These are phyloP conservation scores for Desoria tigrina DNA, from an alignment of 2,888 invertebrate genomes.

Conservation along the genomic window DNA sequence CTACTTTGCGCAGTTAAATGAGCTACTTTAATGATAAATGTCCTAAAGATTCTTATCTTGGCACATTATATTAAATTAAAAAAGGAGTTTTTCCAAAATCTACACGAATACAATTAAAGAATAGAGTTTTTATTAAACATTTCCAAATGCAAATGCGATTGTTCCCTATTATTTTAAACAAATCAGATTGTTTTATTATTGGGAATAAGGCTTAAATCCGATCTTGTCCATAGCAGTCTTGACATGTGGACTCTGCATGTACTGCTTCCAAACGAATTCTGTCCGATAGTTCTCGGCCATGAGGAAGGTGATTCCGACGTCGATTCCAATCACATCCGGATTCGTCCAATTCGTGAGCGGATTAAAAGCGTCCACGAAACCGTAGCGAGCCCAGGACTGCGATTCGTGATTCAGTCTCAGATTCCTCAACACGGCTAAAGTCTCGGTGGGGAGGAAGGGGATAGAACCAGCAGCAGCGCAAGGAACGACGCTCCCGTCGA, in stretches of 20 bases:
- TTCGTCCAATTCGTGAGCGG: slow-evolving; percentile 47
- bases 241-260: slow-evolving; percentile 45
- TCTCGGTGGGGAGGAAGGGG: slow-evolving; percentile 47
- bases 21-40: too few relatives aligned
- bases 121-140: too few relatives aligned
- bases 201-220: slow-evolving; percentile 29
- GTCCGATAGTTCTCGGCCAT: slow-evolving; percentile 50
- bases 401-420: slow-evolving; percentile 37
- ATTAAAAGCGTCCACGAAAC: slow-evolving; percentile 51
- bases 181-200: too few relatives aligned
- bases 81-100: too few relatives aligned
- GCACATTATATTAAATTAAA: too few relatives aligned
- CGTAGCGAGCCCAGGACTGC: slow-evolving; percentile 39
- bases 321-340: slow-evolving; percentile 50
- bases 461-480: slow-evolving; percentile 50
- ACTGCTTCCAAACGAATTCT: slow-evolving; percentile 45
- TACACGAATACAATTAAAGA: too few relatives aligned
- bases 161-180: too few relatives aligned
- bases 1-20: too few relatives aligned
- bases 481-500: slow-evolving; percentile 49
- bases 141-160: too few relatives aligned
- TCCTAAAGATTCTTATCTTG: too few relatives aligned
- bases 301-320: slow-evolving; percentile 46
- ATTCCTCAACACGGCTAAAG: slow-evolving; percentile 42
- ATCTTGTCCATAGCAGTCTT: slow-evolving; percentile 38